Conservation (phyloP, 2,797 vertebrate species). For the Mastacembelus armatus region DNA sequence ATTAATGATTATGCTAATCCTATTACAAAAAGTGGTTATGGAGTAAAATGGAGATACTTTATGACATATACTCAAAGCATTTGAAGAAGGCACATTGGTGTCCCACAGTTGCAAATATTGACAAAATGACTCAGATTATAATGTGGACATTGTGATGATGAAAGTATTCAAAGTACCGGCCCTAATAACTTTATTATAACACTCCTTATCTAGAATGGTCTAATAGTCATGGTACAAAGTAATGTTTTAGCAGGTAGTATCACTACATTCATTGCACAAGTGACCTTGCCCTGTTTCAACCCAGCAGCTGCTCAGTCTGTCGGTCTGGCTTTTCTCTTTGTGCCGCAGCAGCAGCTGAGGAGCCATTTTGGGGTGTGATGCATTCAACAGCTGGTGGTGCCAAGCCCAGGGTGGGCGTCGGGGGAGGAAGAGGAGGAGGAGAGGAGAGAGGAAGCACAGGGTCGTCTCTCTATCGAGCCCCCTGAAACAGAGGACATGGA, state of each 20-base stretch:
- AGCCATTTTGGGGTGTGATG: conserved; percentile 76
- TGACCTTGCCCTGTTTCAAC: conserved; percentile 65
- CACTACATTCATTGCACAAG: conserved; percentile 31
- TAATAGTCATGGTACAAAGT: not conserved
- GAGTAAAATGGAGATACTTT: conserved; percentile 40
- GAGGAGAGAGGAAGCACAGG: not conserved
- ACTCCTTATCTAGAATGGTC: not conserved
- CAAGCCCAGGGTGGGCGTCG: conserved; percentile 62
- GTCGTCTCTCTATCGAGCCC: conserved; percentile 50
- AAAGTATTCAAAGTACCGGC: not conserved
- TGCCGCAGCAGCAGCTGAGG: conserved; percentile 76
- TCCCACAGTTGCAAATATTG: conserved; percentile 10
- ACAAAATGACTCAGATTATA: not conserved
- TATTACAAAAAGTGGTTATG: conserved; percentile 49
- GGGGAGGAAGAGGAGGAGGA: conserved; percentile 6
- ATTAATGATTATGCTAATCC: conserved; percentile 67
- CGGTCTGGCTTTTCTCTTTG: conserved; percentile 48
- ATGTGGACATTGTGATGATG: not conserved
- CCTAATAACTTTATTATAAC: not conserved
- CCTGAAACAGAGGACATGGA: conserved; percentile 63
- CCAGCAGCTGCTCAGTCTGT: conserved; percentile 69
- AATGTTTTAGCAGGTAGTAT: conserved; percentile 45
- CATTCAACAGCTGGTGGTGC: conserved; percentile 81
- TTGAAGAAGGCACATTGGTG: conserved; percentile 2
- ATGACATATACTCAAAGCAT: conserved; percentile 10